Evolutionary conservation across 2,113 vertebrate genomes (phyloP).

Genomic region (Haemorhous mexicanus): DNA sequence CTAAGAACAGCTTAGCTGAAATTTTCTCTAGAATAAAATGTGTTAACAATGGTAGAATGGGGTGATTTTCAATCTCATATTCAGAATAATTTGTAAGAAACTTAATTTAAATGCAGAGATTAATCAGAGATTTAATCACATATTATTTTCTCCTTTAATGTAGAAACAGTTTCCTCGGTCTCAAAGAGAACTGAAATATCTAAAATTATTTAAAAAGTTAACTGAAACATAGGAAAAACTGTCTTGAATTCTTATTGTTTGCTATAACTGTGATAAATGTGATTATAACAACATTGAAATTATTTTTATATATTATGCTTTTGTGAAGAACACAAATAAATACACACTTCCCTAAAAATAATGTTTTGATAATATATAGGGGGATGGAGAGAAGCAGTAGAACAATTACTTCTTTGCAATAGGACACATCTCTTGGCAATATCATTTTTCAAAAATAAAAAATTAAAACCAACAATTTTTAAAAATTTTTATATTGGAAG

Average conservation of each 20-base stretch:
- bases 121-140: conserved; percentile 33
- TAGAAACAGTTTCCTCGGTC: background rate
- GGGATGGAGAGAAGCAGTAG: background rate
- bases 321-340: background rate
- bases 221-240: background rate
- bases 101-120: conserved; percentile 6
- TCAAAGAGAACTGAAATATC: background rate
- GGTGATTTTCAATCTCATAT: background rate
- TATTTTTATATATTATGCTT: background rate
- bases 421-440: background rate
- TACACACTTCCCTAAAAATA: background rate
- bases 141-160: background rate
- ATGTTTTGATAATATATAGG: background rate
- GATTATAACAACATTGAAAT: background rate
- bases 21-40: background rate
- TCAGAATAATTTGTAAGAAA: conserved; percentile 3
- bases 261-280: background rate
- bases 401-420: background rate
- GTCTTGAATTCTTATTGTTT: background rate
- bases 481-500: background rate
- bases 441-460: background rate
- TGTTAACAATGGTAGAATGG: background rate
- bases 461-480: accelerated
- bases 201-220: background rate
- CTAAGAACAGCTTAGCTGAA: background rate